Conservation (phyloP, 1,140 invertebrate genomes). For the Pseudoatta argentina region DNA sequence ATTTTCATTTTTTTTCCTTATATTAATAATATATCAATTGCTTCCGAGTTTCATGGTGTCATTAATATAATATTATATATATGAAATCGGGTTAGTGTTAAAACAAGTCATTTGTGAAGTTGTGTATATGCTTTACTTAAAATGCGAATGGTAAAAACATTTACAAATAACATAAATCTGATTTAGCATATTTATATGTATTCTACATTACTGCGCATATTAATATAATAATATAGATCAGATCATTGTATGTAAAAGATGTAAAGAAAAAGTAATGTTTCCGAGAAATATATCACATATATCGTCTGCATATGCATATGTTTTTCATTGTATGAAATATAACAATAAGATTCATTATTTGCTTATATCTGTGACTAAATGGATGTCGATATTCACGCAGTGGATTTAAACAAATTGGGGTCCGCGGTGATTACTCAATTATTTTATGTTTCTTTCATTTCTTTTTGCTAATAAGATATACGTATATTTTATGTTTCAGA, state of each 20-base stretch:
- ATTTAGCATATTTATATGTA: constrained; percentile 16
- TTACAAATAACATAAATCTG: constrained; percentile 21
- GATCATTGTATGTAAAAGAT: constrained; percentile 8
- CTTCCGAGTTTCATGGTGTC: background rate
- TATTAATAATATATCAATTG: background rate
- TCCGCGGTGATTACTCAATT: constrained; percentile 43
- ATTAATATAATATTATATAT: constrained; percentile 4
- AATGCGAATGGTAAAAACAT: constrained; percentile 35
- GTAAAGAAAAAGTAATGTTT: constrained; percentile 13
- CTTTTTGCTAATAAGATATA: constrained; percentile 50
- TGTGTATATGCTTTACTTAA: background rate
- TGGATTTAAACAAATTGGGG: constrained; percentile 24
- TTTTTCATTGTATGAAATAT: constrained; percentile 26
- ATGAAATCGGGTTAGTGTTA: background rate
- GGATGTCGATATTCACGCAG: background rate
- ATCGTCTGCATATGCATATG: constrained; percentile 30
- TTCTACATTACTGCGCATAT: constrained; percentile 2
- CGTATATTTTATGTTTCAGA: constrained; percentile 82
- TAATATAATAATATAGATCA: constrained; percentile 17
- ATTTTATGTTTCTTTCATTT: constrained; percentile 58
- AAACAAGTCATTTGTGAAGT: background rate
- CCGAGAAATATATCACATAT: background rate
- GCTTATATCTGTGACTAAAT: constrained; percentile 55
- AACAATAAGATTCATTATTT: constrained; percentile 61
- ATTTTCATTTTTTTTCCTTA: background rate